A percentile compares a stretch with the other conserved stretches of the same genome.
phyloP scores from a whole-genome alignment of 2,888 invertebrate species.

The Mongoloraphidia duomilia region DNA sequence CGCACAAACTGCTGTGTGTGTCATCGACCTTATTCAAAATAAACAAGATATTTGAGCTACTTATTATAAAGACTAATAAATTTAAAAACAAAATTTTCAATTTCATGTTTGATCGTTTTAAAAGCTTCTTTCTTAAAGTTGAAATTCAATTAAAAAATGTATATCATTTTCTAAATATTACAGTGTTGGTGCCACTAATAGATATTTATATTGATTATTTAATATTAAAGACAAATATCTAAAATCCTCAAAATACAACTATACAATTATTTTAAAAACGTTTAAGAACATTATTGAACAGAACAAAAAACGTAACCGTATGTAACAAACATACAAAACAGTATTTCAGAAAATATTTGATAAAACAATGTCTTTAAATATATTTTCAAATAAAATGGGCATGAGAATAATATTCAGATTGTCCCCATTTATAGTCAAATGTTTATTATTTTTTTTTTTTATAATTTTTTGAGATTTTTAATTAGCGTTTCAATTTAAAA shows the following conservation, averaged over 20 bases:
- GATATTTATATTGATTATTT: conserved; percentile 1
- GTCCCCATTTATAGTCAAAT: conserved; percentile 32
- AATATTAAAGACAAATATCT: conserved; percentile 6
- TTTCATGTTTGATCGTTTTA: too few species aligned
- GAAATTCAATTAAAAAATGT: too few species aligned
- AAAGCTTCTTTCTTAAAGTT: too few species aligned
- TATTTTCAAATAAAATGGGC: neutral
- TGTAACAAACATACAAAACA: neutral
- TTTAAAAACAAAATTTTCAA: too few species aligned
- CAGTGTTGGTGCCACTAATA: neutral
- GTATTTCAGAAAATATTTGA: conserved; percentile 1
- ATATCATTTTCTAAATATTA: too few species aligned
- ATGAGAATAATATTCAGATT: conserved; percentile 20
- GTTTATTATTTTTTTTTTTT: conserved; percentile 18
- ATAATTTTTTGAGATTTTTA: neutral
- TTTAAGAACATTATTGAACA: neutral
- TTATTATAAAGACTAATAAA: too few species aligned
- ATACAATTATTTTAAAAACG: conserved; percentile 1
- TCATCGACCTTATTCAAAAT: too few species aligned
- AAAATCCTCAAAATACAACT: conserved; percentile 2
- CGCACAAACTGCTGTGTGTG: too few species aligned
- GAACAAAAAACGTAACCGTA: neutral
- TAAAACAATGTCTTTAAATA: neutral
- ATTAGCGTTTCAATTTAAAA: too few species aligned
- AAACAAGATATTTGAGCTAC: too few species aligned